Evolutionary conservation across 1,140 invertebrate genomes (phyloP).

Genomic region (Goniozus legneri): DNA sequence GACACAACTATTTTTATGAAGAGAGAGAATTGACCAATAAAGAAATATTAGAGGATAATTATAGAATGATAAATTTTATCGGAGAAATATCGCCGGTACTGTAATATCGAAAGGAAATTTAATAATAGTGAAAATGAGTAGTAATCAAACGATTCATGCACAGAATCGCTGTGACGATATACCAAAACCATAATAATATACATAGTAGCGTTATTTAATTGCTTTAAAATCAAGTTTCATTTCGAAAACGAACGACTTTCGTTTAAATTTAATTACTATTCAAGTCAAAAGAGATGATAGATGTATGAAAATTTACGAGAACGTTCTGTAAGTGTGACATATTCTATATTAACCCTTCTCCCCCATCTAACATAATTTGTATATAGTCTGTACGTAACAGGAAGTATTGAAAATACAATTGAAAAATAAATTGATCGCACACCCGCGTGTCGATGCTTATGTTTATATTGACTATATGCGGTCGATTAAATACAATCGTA

Average conservation of each 20-base stretch:
- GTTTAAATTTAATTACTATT: too few species aligned
- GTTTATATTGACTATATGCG: slow-evolving; percentile 43
- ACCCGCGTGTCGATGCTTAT: slow-evolving; percentile 38
- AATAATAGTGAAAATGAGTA: slow-evolving; percentile 29
- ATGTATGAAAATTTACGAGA: slow-evolving; percentile 13
- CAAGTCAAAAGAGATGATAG: not conserved
- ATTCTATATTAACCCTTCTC: slow-evolving; percentile 18
- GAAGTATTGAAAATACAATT: slow-evolving; percentile 17
- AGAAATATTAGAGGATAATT: slow-evolving; percentile 8
- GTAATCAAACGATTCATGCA: slow-evolving; percentile 46
- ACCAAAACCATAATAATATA: slow-evolving; percentile 49
- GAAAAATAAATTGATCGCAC: slow-evolving; percentile 18
- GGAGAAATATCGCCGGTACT: slow-evolving; percentile 1
- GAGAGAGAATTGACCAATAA: slow-evolving; percentile 37
- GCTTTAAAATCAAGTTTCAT: slow-evolving; percentile 21
- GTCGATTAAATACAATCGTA: slow-evolving; percentile 38
- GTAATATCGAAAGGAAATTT: not conserved
- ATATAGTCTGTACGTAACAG: slow-evolving; percentile 36
- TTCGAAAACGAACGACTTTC: slow-evolving; percentile 6
- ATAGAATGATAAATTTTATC: slow-evolving; percentile 5
- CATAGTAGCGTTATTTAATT: slow-evolving; percentile 17
- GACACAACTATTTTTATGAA: slow-evolving; percentile 38
- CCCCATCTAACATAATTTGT: slow-evolving; percentile 25
- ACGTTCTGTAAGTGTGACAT: slow-evolving; percentile 29
- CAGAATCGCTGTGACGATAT: slow-evolving; percentile 53